Conservation (phyloP, 2,797 vertebrate species). For the Propithecus deckenii region DNA sequence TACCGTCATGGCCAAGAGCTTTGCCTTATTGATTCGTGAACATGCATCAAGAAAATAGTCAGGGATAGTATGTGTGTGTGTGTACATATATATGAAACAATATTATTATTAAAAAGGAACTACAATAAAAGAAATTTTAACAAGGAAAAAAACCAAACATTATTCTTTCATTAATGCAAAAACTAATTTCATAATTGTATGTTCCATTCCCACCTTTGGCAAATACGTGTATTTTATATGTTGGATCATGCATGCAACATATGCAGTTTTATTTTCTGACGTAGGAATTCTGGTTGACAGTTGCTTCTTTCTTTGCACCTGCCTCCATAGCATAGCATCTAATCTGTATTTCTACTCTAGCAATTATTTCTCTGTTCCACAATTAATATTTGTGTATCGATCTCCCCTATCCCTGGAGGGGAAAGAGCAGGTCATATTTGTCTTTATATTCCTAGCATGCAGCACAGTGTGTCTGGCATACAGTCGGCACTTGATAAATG, state of each 20-base stretch:
- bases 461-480: neutral
- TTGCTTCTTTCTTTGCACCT: neutral
- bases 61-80: neutral
- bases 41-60: neutral
- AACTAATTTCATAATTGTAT: neutral
- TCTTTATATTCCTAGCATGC: neutral
- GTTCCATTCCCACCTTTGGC: neutral
- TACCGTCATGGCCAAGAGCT: neutral
- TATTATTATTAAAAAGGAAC: neutral
- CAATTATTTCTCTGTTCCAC: neutral
- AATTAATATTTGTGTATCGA: neutral
- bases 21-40: neutral
- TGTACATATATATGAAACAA: neutral
- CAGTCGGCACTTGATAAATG: neutral
- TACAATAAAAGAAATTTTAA: neutral
- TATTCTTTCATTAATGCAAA: neutral
- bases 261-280: neutral
- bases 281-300: neutral
- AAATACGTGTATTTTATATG: neutral
- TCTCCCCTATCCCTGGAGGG: neutral
- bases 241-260: neutral
- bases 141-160: neutral
- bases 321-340: neutral
- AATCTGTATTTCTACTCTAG: neutral
- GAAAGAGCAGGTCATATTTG: neutral